These are phyloP conservation scores for Galeopterus variegatus DNA, from an alignment of 2,113 vertebrate genomes.

Conservation along the genomic window DNA sequence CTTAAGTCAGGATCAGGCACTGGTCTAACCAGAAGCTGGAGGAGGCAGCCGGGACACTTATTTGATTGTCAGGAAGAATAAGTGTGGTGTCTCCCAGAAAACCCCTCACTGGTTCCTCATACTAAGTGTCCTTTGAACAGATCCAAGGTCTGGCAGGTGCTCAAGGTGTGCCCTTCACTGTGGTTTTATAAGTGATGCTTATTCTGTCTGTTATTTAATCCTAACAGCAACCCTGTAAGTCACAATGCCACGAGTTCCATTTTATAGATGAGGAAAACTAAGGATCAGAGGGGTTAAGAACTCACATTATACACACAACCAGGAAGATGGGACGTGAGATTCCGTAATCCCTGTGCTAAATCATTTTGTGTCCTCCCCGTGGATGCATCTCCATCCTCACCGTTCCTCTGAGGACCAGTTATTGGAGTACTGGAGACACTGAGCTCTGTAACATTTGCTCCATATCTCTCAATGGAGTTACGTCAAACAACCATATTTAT, in stretches of 20 bases:
- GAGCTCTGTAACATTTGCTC: background rate
- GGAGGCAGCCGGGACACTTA: background rate
- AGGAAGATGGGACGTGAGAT: background rate
- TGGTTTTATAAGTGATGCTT: background rate
- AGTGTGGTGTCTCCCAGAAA: background rate
- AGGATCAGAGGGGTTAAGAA: background rate
- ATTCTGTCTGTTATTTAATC: background rate
- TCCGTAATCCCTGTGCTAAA: too few relatives aligned
- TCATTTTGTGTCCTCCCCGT: background rate
- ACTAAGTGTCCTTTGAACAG: background rate
- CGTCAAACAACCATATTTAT: background rate
- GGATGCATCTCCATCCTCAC: background rate
- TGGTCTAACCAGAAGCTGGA: slow-evolving; percentile 10
- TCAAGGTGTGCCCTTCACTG: background rate
- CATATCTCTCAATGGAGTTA: background rate
- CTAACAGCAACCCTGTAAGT: background rate
- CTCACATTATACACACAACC: background rate
- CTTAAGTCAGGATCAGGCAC: background rate
- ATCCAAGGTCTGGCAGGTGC: background rate
- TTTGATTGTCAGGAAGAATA: background rate
- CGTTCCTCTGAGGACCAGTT: background rate
- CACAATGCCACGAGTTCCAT: background rate
- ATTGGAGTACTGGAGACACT: background rate
- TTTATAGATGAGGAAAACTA: background rate
- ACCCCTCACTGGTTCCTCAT: background rate